Evolutionary conservation across 2,797 vertebrate genomes (phyloP), one percentile per base, ranked within the genome.

Genomic region (Pyrocephalus nanus): DNA sequence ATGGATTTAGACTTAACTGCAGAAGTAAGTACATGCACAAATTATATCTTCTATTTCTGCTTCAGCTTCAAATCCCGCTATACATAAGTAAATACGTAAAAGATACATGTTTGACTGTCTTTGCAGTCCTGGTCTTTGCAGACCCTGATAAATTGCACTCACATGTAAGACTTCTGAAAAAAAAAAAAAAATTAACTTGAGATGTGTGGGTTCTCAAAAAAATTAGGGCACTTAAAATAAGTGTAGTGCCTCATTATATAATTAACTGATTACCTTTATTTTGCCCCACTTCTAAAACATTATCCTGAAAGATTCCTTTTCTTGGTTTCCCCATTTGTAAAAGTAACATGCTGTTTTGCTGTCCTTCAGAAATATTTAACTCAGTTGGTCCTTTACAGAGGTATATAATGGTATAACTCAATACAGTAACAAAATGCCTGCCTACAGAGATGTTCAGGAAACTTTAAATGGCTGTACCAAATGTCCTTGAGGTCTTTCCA

Each of bases 401-500:
- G 40, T 62, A 8, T 71, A 11, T 76, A 90, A 69, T 83, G 89
- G 40, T 61, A 15, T 70, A 76, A 93, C 53, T 80, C 34, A 89
- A 93, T 85, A 75, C 20, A 94, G 45, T 67, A 88, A 72, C 27
- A 91, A 82, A 96, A 94, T 60, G 17, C 34, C 72, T 88, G 32
- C 74, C 53, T 87, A 53, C 9, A 71, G 73, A 58, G 48, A 87
- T 40, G 86, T 95, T 94, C 53, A 83, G 96, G 91, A 95, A 97
- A 96, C 74, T 93, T 93, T 90, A 97, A 97, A 97, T 97, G 62
- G 38, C 65, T 95, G 87, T 92, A 96, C 94, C 95, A 95, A 97
- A 97, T 97, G 97, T 98, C 98, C 98, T 99, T 98, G 98, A 97
- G 93, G 96, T 98, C 93, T 96, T 97, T 96, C 87, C 88, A 67